Evolutionary conservation across 2,888 invertebrate genomes (phyloP).

Genomic region (Phoronis australis): DNA sequence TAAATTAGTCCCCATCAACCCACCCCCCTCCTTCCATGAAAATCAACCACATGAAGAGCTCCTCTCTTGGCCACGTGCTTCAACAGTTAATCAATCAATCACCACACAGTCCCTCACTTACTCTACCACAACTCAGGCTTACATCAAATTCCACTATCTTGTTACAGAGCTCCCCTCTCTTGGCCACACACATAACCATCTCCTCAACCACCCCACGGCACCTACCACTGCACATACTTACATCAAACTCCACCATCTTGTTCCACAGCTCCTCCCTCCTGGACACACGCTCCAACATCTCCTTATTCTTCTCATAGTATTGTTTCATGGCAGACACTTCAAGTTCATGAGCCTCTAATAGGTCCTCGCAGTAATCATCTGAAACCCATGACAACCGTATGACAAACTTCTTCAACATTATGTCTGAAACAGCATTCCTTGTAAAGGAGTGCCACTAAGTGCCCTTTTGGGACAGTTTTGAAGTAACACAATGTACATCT

Average conservation of each 20-base stretch:
- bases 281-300: constrained; percentile 56
- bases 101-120: no score
- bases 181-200: constrained; percentile 55
- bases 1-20: no score
- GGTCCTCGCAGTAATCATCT: constrained; percentile 72
- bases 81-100: no score
- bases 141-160: constrained; percentile 70
- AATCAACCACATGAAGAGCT: neutral
- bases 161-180: constrained; percentile 66
- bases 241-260: constrained; percentile 70
- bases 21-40: no score
- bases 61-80: no score
- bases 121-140: no score
- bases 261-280: constrained; percentile 66
- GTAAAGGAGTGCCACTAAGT: no score
- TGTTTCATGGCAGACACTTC: constrained; percentile 65
- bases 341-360: constrained; percentile 71
- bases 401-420: no score
- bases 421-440: no score
- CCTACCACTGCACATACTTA: constrained; percentile 16
- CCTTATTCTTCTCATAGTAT: constrained; percentile 43
- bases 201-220: no score
- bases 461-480: no score
- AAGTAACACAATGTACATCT: no score
- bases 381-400: constrained; percentile 49